Base-by-base conservation (phyloP, 2,888 invertebrate species). In the Macaria liturata region DNA sequence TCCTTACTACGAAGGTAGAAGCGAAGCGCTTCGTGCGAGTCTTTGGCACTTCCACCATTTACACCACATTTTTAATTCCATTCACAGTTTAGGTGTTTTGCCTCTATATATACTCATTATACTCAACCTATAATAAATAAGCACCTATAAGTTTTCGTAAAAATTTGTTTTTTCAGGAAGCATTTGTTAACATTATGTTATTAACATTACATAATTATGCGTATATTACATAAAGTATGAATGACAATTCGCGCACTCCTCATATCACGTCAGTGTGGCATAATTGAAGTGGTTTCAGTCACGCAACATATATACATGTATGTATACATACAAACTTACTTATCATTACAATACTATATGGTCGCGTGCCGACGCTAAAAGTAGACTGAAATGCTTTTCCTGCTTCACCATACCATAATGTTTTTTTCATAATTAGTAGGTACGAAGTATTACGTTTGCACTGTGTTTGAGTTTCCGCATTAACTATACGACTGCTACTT, bases 251-350 rank as follows among this genome's bases (percentile, higher is more conserved):
- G 34, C 50, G 30, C 9, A 37, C 9, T 9, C 8, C 37, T 39
- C 37, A 34, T 37, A 31, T 37, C 45, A 45, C 37, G 45, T 51
- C 37, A 51, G 30, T 43, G 45, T 37, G 37, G 34, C 50, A 37
- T 30, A 34, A 31, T 42, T 42, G n/a, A 51, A 32, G 51, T 45
- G 51, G 34, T 51, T 43, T 20, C 30, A 37, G 51, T 45, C 45
- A 51, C 45, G 51, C 51, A 30, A 51, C 9, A 20, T 20, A 20
- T 2, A 20, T 20, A n/a, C n/a, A n/a, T n/a, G n/a, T n/a, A n/a
- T n/a, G n/a, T n/a, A n/a, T n/a, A 20, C 20, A 20, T 20, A 20
- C 20, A 9, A 34, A 44, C 20, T 6, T 43, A 42, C 50, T 37
- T 37, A 37, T 37, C 5, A 4, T 7, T 37, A 37, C 34, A 37